Evolutionary conservation across 2,888 invertebrate genomes (phyloP).

Genomic region (Colostygia pectinataria): DNA sequence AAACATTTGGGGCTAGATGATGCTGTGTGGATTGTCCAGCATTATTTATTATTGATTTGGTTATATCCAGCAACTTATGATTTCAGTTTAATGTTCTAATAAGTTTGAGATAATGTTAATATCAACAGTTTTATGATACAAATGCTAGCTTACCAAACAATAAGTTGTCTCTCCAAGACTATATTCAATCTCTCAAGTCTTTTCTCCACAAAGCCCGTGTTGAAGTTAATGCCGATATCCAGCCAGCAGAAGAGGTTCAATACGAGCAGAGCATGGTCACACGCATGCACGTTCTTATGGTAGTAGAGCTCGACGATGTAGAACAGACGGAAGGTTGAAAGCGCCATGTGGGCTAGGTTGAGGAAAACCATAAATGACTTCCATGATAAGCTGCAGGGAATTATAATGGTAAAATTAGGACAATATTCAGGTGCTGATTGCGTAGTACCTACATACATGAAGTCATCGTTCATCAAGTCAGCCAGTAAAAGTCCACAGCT

Average conservation of each 20-base stretch:
- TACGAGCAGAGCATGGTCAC: slow-evolving; percentile 45
- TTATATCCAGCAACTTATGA: too few relatives aligned
- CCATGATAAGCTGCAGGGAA: slow-evolving; percentile 51
- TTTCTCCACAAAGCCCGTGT: slow-evolving; percentile 51
- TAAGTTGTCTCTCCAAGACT: slow-evolving; percentile 45
- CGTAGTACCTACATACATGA: too few relatives aligned
- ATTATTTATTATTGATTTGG: too few relatives aligned
- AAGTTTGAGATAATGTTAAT: too few relatives aligned
- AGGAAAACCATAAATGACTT: slow-evolving; percentile 47
- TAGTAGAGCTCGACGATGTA: slow-evolving; percentile 41
- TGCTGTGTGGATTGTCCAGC: too few relatives aligned
- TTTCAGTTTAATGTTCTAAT: too few relatives aligned
- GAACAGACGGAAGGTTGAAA: slow-evolving; percentile 49
- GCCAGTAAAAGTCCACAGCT: too few relatives aligned
- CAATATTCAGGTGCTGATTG: too few relatives aligned
- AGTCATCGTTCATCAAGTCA: too few relatives aligned
- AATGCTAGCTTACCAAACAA: slow-evolving; percentile 41
- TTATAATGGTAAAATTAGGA: too few relatives aligned
- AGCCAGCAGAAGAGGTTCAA: slow-evolving; percentile 51
- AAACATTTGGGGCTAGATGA: too few relatives aligned
- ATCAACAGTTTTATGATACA: too few relatives aligned
- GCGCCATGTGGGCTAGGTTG: slow-evolving; percentile 46
- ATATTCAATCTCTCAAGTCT: slow-evolving; percentile 33
- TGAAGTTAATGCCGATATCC: slow-evolving; percentile 57
- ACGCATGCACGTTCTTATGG: slow-evolving; percentile 20